Evolutionary conservation across 2,797 vertebrate genomes (phyloP), one percentile per base, ranked within the genome.

Genomic region (Pitangus sulphuratus): DNA sequence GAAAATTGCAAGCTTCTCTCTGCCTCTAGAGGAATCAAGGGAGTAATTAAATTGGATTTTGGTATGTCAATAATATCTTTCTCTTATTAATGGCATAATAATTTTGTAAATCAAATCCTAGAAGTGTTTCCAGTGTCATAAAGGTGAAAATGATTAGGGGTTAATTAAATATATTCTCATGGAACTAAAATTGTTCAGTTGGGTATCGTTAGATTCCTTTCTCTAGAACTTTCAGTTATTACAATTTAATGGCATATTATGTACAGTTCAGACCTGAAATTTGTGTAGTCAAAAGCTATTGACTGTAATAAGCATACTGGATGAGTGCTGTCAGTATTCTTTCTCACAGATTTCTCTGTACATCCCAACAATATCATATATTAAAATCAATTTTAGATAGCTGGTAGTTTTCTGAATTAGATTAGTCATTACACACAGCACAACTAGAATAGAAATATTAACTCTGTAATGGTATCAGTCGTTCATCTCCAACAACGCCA

Each of bases 1-100:
- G 90, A 96, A 96, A 97, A 94, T 89, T 78, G 72, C 58, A 58
- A 64, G 87, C 80, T 96, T 89, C 79, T 93, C 37, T 92, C 48
- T 58, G 56, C 72, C 61, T 12, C 93, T 95, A 61, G 93, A 97
- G 92, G 90, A 93, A 97, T 94, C 65, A 83, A 81, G 94, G 86
- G 89, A 96, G 94, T 97, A 95, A 97, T 98, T 97, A 98, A 97
- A 96, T 92, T 96, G 84, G 88, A 97, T 96, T 95, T 95, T 79
- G 84, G 76, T 95, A 64, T 93, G 94, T 97, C 84, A 87, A 84
- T 84, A 91, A 93, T 93, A 92, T 78, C 90, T 96, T 97, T 80
- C 78, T 97, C 92, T 97, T 96, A 97, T 97, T 98, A 97, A 96
- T 95, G 96, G 87, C 83, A 93, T 88, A 88, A 87, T 97, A 96